Percentiles rank a stretch among this genome's conserved stretches.
Conservation (phyloP, 2,797 vertebrate genomes). For the Propithecus deckenii region DNA sequence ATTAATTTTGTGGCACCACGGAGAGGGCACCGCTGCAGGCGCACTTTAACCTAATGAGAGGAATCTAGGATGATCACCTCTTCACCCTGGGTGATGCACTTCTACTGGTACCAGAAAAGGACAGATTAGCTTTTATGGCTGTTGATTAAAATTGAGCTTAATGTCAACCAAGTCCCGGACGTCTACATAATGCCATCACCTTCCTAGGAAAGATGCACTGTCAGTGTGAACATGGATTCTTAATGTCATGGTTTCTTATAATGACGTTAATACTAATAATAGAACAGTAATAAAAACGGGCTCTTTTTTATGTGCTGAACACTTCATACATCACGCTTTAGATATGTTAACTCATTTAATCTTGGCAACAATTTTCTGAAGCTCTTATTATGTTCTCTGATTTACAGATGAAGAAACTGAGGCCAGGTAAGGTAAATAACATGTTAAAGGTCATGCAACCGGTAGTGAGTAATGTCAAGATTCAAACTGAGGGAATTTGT, state of each 20-base stretch:
- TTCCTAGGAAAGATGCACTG: fast-evolving
- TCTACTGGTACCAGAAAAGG: background rate
- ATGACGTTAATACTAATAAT: background rate
- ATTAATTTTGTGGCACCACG: background rate
- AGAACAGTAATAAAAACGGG: background rate
- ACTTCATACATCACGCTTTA: background rate
- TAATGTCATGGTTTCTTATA: background rate
- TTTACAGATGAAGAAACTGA: background rate
- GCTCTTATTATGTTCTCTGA: background rate
- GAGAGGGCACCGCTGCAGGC: background rate
- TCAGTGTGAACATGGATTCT: background rate
- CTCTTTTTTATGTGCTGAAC: background rate
- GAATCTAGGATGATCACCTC: background rate
- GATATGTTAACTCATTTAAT: background rate
- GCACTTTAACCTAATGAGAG: background rate
- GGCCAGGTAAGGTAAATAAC: background rate
- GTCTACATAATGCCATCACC: background rate
- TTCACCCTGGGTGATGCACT: background rate
- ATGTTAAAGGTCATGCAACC: background rate
- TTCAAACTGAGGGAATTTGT: background rate
- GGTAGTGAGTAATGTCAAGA: background rate
- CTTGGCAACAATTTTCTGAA: background rate
- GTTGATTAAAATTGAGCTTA: background rate
- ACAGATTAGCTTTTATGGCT: background rate
- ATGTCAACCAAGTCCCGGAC: background rate